Evolutionary conservation across 2,888 invertebrate genomes (phyloP).

Genomic region (Drosophila helvetica): DNA sequence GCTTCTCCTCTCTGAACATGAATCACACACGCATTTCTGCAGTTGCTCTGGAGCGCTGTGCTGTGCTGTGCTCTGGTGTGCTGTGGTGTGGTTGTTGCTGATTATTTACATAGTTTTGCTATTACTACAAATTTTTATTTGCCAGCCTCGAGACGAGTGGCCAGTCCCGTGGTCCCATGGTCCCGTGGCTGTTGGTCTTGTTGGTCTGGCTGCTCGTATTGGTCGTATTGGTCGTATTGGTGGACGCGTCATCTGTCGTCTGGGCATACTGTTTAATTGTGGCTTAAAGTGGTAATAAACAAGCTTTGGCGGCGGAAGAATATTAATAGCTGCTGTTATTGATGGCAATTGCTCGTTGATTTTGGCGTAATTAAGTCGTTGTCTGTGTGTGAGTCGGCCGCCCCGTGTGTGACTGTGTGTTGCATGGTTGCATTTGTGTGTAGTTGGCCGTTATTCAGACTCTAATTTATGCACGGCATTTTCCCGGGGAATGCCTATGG

Average conservation of each 20-base stretch:
- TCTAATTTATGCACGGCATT: slow-evolving; percentile 59
- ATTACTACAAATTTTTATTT: slow-evolving; percentile 80
- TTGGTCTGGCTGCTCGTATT: too few species aligned
- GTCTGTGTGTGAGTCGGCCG: slow-evolving; percentile 44
- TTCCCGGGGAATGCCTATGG: slow-evolving; percentile 34
- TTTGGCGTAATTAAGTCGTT: slow-evolving; percentile 81
- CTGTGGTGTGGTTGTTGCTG: slow-evolving; percentile 51
- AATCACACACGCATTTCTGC: slow-evolving; percentile 73
- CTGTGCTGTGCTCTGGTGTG: slow-evolving; percentile 42
- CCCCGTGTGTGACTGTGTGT: not conserved
- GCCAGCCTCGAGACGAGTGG: slow-evolving; percentile 56
- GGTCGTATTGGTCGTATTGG: slow-evolving; percentile 27
- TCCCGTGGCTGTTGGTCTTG: slow-evolving; percentile 30
- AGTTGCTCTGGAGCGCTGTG: not conserved
- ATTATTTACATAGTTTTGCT: slow-evolving; percentile 80
- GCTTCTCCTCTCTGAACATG: slow-evolving; percentile 63
- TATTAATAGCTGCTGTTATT: slow-evolving; percentile 80
- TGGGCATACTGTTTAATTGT: slow-evolving; percentile 74
- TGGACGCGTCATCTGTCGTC: slow-evolving; percentile 51
- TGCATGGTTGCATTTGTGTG: not conserved
- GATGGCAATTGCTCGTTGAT: slow-evolving; percentile 81
- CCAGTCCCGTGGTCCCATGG: slow-evolving; percentile 10
- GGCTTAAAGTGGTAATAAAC: slow-evolving; percentile 75
- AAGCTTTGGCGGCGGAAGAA: slow-evolving; percentile 68
- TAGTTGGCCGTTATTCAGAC: slow-evolving; percentile 15